Conservation (phyloP, 92 coral and sea anemone genomes). For the Paragorgia papillata region DNA sequence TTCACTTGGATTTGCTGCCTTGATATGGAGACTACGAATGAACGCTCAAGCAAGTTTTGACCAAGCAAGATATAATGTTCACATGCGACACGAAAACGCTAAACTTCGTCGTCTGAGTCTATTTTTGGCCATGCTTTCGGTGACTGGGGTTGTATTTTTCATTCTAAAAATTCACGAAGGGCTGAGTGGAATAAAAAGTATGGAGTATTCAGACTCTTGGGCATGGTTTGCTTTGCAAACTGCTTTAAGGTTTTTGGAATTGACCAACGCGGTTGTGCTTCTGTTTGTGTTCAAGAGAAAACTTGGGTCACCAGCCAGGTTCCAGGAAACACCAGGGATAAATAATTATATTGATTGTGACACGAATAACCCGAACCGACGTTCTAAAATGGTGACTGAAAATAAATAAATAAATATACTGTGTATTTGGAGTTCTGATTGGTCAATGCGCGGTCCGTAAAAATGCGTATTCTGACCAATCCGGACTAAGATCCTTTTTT, state of each 20-base stretch:
- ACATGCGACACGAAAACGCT: conserved; percentile 50
- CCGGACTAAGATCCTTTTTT: too few relatives aligned
- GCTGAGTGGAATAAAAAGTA: conserved; percentile 36
- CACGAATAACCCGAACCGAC: too few relatives aligned
- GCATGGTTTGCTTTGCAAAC: conserved; percentile 65
- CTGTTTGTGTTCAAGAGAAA: conserved; percentile 18
- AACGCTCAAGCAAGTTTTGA: conserved; percentile 61
- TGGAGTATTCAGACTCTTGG: conserved; percentile 54
- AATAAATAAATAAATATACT: too few relatives aligned
- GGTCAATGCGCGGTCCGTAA: too few relatives aligned
- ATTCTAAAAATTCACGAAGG: conserved; percentile 60
- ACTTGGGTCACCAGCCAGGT: background rate
- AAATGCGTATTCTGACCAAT: too few relatives aligned
- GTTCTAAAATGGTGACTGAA: too few relatives aligned
- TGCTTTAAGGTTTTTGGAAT: conserved; percentile 54
- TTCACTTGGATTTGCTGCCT: conserved; percentile 58
- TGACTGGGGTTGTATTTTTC: conserved; percentile 53
- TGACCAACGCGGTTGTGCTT: conserved; percentile 12
- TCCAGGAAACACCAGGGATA: background rate
- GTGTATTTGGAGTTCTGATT: too few relatives aligned
- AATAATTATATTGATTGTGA: too few relatives aligned
- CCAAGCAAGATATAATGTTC: conserved; percentile 22
- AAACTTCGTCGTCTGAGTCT: conserved; percentile 45
- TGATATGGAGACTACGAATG: conserved; percentile 56
- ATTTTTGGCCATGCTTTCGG: conserved; percentile 55